These are phyloP conservation scores for Hystrix brachyura DNA, from an alignment of 2,113 vertebrate species.

Conservation along the genomic window DNA sequence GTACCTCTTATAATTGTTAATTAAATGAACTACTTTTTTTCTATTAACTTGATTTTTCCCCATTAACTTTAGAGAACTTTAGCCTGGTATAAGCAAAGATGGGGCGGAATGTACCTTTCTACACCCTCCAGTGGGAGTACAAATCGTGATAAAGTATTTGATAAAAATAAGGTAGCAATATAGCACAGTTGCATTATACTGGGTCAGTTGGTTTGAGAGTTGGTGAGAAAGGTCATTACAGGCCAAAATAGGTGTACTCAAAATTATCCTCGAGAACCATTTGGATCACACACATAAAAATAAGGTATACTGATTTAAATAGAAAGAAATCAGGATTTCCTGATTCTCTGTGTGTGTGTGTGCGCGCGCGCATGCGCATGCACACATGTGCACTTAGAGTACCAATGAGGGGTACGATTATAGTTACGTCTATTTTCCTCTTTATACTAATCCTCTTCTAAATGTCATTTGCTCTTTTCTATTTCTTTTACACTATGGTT, in stretches of 20 bases:
- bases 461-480: neutral
- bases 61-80: neutral
- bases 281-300: constrained; percentile 1
- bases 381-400: neutral
- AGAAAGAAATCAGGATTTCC: neutral
- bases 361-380: neutral
- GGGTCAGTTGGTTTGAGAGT: neutral
- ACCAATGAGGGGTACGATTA: neutral
- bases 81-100: neutral
- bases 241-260: neutral
- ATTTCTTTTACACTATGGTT: neutral
- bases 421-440: neutral
- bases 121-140: neutral
- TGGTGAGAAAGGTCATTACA: neutral
- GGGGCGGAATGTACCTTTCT: neutral
- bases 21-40: constrained; percentile 26
- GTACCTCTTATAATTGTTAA: neutral
- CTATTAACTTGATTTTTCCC: constrained; percentile 5
- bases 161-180: neutral
- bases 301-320: neutral
- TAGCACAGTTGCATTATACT: neutral
- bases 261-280: constrained; percentile 21
- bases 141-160: constrained; percentile 15
- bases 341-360: neutral
- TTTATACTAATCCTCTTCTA: constrained; percentile 16